Conservation (phyloP, 2,113 vertebrate species). For the Rhea americana region DNA sequence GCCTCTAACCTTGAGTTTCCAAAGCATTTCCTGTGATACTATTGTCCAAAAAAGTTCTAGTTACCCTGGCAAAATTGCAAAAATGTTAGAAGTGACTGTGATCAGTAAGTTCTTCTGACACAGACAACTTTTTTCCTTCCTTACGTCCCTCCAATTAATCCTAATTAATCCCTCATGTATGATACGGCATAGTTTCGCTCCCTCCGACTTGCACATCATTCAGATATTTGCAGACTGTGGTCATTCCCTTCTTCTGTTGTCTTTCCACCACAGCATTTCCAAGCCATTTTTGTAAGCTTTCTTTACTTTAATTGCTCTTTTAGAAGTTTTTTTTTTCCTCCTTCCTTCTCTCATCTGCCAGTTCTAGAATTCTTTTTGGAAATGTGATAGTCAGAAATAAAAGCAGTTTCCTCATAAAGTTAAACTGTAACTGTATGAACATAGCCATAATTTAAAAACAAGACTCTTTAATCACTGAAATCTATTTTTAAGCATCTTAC, state of each 20-base stretch:
- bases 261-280: not conserved
- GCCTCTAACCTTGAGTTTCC: conserved; percentile 1
- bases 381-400: not conserved
- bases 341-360: not conserved
- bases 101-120: not conserved
- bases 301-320: not conserved
- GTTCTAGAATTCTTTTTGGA: not conserved
- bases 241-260: not conserved
- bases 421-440: not conserved
- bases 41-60: conserved; percentile 20
- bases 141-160: conserved; percentile 19
- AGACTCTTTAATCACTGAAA: not conserved
- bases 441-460: not conserved
- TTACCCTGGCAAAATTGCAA: conserved; percentile 26
- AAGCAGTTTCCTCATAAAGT: not conserved
- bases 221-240: conserved; percentile 15
- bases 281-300: not conserved
- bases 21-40: conserved; percentile 26
- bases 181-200: not conserved
- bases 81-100: not conserved
- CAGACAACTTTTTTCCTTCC: not conserved
- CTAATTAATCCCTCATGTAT: conserved; percentile 20
- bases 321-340: not conserved
- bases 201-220: not conserved
- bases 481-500: not conserved